These are phyloP conservation scores for Labeo calbasu DNA, from an alignment of 2,797 vertebrate genomes.

Conservation along the genomic window DNA sequence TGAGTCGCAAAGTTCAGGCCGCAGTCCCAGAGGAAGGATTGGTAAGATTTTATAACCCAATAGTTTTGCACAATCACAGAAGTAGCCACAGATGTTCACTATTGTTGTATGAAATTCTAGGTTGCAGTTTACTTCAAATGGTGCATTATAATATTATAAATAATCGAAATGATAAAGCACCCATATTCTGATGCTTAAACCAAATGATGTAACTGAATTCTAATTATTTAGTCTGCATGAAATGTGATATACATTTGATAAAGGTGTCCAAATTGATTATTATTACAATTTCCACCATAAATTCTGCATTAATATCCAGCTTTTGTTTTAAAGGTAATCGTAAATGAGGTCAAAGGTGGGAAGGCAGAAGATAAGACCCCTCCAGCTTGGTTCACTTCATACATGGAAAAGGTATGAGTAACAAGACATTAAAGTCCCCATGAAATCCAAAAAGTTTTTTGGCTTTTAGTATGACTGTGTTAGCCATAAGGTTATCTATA, in stretches of 20 bases:
- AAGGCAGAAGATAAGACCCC: slow-evolving; percentile 83
- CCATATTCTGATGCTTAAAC: not conserved
- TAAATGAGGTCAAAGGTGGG: slow-evolving; percentile 76
- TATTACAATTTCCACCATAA: not conserved
- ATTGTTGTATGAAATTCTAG: slow-evolving; percentile 8
- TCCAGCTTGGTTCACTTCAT: slow-evolving; percentile 93
- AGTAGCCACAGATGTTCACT: slow-evolving; percentile 1
- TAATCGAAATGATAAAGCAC: not conserved
- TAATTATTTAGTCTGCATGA: not conserved
- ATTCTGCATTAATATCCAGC: not conserved
- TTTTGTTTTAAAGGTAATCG: slow-evolving; percentile 66
- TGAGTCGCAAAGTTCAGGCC: slow-evolving; percentile 81
- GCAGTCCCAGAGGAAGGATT: slow-evolving; percentile 75
- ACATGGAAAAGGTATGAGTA: slow-evolving; percentile 88
- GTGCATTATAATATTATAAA: not conserved
- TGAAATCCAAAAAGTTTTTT: not conserved
- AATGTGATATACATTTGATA: not conserved
- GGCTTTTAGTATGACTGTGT: no score
- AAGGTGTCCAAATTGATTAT: not conserved
- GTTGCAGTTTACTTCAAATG: not conserved
- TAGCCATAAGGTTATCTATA: no score
- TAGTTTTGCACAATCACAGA: slow-evolving; percentile 36
- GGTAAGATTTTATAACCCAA: slow-evolving; percentile 72
- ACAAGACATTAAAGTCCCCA: not conserved
- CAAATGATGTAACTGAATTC: not conserved